Percentiles rank a stretch among this genome's conserved stretches.
Evolutionary conservation across 2,888 invertebrate species (phyloP).

Genomic region (Tenthredo scrophulariae): DNA sequence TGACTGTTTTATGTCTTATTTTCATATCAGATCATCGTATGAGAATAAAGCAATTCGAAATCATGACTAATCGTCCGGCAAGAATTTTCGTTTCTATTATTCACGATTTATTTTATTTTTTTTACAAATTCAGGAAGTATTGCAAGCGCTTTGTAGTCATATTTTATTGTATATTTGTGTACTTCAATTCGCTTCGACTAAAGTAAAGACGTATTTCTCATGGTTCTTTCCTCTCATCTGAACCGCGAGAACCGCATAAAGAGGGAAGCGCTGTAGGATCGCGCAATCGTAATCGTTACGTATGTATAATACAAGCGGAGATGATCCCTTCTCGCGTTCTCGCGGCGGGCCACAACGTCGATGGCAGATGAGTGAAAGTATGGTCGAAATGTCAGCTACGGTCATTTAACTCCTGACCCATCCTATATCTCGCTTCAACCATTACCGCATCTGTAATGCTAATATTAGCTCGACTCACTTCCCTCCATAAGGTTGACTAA

Average conservation of each 20-base stretch:
- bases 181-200: background rate
- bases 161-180: background rate
- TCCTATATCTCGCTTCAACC: conserved; percentile 53
- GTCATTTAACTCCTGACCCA: conserved; percentile 78
- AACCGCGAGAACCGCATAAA: conserved; percentile 20
- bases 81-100: background rate
- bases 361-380: conserved; percentile 76
- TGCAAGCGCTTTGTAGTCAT: background rate
- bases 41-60: background rate
- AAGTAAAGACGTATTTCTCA: background rate
- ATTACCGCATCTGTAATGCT: conserved; percentile 51
- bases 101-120: background rate
- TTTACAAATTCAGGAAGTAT: background rate
- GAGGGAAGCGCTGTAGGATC: background rate
- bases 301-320: conserved; percentile 32
- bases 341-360: conserved; percentile 24
- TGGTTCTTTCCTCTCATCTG: background rate
- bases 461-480: conserved; percentile 35
- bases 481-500: background rate
- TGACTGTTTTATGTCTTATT: background rate
- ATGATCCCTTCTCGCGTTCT: conserved; percentile 47
- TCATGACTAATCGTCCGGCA: background rate
- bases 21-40: background rate
- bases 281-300: conserved; percentile 43
- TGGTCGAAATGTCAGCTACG: conserved; percentile 76